phyloP scores from a whole-genome alignment of 2,113 vertebrate species.

The Ictalurus punctatus region DNA sequence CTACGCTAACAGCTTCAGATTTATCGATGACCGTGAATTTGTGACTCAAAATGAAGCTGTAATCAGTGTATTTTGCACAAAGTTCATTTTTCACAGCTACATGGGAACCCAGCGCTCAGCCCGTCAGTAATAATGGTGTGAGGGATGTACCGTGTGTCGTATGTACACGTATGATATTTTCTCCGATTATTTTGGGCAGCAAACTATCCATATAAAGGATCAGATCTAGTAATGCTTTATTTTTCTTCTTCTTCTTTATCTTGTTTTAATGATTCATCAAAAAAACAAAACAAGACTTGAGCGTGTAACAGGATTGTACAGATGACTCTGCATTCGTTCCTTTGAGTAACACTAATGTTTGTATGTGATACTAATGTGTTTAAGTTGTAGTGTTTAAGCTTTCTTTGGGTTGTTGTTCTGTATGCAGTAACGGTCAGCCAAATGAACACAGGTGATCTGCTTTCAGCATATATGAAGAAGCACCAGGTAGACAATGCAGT shows the following conservation, averaged over 20 bases:
- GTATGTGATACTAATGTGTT: background rate
- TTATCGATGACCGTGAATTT: background rate
- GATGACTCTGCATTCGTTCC: background rate
- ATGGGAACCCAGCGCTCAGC: background rate
- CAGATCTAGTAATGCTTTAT: background rate
- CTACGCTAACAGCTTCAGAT: background rate
- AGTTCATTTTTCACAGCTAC: background rate
- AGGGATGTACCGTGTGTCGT: background rate
- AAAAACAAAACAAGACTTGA: background rate
- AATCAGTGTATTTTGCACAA: background rate
- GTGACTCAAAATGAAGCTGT: background rate
- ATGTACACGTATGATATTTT: background rate
- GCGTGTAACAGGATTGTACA: background rate
- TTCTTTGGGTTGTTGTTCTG: background rate
- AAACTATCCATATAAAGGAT: background rate
- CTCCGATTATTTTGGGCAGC: background rate
- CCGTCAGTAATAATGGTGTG: background rate
- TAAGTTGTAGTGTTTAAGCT: background rate
- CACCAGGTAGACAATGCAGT: background rate
- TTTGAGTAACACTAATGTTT: background rate
- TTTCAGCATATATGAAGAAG: background rate
- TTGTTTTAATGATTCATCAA: background rate
- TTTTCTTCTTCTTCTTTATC: background rate
- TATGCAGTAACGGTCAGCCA: conserved; percentile 11
- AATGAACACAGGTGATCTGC: background rate